Conservation (phyloP, 2,113 vertebrate genomes). For the Tauraco erythrolophus region DNA sequence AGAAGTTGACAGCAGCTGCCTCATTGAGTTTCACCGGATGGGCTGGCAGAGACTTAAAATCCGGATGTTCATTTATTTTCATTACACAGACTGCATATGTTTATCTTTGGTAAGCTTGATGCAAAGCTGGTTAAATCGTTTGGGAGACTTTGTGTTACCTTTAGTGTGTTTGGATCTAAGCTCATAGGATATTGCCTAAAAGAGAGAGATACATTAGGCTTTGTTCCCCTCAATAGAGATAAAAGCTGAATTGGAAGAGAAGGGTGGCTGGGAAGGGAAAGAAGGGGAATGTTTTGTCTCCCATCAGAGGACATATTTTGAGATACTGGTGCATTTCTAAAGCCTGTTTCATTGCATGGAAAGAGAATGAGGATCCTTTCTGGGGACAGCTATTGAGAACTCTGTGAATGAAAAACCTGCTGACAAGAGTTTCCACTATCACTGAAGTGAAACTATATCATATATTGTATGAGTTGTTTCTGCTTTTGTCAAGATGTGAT, state of each 20-base stretch:
- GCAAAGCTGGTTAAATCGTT: background rate
- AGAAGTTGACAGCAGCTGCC: background rate
- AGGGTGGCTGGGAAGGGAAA: background rate
- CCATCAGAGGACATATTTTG: background rate
- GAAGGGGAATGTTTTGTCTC: background rate
- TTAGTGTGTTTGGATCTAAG: background rate
- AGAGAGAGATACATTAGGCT: background rate
- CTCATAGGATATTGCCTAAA: background rate
- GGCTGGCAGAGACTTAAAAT: background rate
- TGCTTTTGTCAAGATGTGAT: background rate
- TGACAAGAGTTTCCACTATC: background rate
- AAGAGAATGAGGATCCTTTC: background rate
- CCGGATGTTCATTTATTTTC: background rate
- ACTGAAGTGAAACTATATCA: background rate
- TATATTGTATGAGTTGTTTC: background rate
- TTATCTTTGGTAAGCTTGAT: background rate
- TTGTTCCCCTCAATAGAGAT: background rate
- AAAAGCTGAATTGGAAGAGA: background rate
- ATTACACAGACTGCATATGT: background rate
- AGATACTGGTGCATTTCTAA: background rate
- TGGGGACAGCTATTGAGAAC: background rate
- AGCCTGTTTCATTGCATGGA: background rate
- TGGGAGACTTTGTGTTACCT: background rate
- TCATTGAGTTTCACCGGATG: background rate
- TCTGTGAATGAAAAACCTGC: background rate